Conservation (phyloP, 2,113 vertebrate species). For the Cervus canadensis region DNA sequence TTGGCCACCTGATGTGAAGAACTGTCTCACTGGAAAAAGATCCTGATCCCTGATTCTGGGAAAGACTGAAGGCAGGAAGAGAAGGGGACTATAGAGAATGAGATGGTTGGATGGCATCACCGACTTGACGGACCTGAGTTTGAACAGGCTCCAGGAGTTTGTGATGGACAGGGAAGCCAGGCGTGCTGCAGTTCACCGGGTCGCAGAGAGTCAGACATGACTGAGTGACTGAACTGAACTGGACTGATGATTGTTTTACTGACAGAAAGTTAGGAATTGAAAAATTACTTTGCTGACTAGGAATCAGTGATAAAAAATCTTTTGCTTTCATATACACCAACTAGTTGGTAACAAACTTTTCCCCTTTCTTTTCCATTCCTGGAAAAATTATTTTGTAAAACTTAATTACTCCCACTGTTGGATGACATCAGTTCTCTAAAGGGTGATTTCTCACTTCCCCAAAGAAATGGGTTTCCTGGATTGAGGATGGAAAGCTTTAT, state of each 20-base stretch:
- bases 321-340: neutral
- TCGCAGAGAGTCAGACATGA: neutral
- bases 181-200: neutral
- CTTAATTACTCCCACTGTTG: slow-evolving; percentile 19
- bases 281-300: neutral
- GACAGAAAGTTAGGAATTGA: neutral
- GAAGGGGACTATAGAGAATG: neutral
- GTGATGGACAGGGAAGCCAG: neutral
- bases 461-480: neutral
- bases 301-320: neutral
- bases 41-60: neutral
- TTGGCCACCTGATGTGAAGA: neutral
- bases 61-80: neutral
- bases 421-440: neutral
- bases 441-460: neutral
- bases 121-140: neutral
- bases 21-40: neutral
- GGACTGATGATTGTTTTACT: neutral
- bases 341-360: neutral
- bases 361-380: neutral
- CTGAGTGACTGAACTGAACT: neutral
- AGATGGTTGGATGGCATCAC: neutral
- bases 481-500: neutral
- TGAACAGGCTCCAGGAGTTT: neutral
- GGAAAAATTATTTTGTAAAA: neutral